Base-by-base conservation (phyloP, 2,797 vertebrate species). In the Rhinatrema bivittatum region DNA sequence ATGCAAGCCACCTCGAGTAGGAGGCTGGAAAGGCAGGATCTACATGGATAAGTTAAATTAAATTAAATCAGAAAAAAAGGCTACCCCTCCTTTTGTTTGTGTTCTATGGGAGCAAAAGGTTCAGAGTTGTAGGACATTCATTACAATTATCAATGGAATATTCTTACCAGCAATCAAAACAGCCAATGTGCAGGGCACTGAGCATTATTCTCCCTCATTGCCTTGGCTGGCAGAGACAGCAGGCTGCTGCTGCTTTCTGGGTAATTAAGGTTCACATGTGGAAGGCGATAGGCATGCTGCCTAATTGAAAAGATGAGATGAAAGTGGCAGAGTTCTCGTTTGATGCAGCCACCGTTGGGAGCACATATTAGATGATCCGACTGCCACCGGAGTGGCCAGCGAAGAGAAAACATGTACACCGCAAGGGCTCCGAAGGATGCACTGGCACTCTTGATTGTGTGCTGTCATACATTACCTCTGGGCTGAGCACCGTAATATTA, bases 241-340 rank as follows among this genome's bases (percentile, higher is more conserved):
- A 56, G 56, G 45, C 55, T 56, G 39, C 48, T 70, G 37, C 48
- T 68, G 57, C 59, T 72, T 68, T 72, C 47, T 39, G 56, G 47
- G 36, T 70, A 77, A 78, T 76, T 81, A 72, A 59, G 47, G 51
- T 56, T 45, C 68, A 38, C 41, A 40, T 53, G 56, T 76, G 68
- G 58, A 73, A 68, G 33, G 48, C 61, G 72, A 58, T 31, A 47
- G 49, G 46, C 55, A 49, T 64, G 56, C 54, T 72, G 70, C 78
- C 69, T 67, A 31, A 65, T 54, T 60, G 51, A 65, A 68, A 60
- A 62, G 50, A 48, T 57, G 46, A 70, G 65, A 61, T 58, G 58
- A 68, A 67, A 44, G 47, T 74, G 59, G 61, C 64, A 74, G 20
- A 26, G 10, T 62, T 46, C 24, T 73, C 69, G 79, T 72, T 60